Percentiles rank a stretch among this genome's conserved stretches.
These are phyloP conservation scores for Epinephelus fuscoguttatus DNA, from an alignment of 2,113 vertebrate species.

Conservation along the genomic window DNA sequence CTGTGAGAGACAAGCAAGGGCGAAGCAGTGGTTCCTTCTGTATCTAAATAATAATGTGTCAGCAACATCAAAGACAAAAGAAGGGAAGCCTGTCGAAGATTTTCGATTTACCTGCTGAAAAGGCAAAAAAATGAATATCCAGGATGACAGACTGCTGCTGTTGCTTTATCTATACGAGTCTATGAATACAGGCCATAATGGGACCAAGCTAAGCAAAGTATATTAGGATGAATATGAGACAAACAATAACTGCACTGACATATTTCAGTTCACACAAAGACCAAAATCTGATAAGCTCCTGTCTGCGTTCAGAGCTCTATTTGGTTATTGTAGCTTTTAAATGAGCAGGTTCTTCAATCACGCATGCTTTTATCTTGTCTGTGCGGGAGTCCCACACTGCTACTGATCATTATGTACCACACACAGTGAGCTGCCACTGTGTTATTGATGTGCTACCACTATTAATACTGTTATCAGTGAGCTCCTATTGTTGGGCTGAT, in stretches of 20 bases:
- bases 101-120: conserved; percentile 8
- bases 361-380: background rate
- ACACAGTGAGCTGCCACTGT: conserved; percentile 11
- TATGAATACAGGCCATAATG: background rate
- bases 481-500: background rate
- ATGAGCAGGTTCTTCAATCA: background rate
- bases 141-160: background rate
- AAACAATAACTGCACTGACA: background rate
- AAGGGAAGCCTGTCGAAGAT: background rate
- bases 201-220: background rate
- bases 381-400: background rate
- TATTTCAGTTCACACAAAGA: background rate
- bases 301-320: background rate
- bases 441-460: background rate
- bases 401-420: background rate
- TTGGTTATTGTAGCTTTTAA: background rate
- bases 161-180: background rate
- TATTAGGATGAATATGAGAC: background rate
- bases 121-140: background rate
- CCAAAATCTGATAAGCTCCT: background rate
- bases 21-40: background rate
- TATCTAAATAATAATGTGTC: conserved; percentile 34
- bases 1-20: conserved; percentile 10
- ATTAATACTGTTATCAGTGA: background rate
- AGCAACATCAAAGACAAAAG: conserved; percentile 10